Conservation (phyloP, 2,797 vertebrate genomes). For the Enteromius afrohamiltoni region DNA sequence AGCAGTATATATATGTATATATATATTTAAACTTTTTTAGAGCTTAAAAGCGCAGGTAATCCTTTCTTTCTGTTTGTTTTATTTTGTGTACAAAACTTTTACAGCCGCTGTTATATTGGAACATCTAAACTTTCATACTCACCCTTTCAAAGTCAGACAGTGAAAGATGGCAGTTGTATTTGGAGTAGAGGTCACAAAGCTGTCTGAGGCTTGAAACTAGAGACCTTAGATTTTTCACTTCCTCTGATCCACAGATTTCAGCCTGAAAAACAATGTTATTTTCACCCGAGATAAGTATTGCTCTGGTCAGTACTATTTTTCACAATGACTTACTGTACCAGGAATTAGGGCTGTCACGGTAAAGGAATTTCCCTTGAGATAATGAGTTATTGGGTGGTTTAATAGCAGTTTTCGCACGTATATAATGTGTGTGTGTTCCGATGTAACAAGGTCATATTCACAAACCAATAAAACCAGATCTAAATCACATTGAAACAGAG, state of each 20-base stretch:
- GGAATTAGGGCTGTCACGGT: background rate
- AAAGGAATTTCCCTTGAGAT: too few species aligned
- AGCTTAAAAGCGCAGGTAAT: too few species aligned
- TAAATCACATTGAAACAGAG: too few species aligned
- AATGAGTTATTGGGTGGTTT: too few species aligned
- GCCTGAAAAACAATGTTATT: constrained; percentile 70
- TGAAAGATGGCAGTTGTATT: constrained; percentile 89
- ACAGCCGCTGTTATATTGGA: background rate
- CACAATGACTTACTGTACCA: background rate
- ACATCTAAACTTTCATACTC: constrained; percentile 1
- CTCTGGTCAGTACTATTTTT: background rate
- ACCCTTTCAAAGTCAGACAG: constrained; percentile 95
- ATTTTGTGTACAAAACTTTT: background rate
- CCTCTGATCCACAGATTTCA: constrained; percentile 77
- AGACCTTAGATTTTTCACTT: constrained; percentile 80
- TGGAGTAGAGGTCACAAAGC: constrained; percentile 85
- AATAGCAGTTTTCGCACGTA: too few species aligned
- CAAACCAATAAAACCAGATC: too few species aligned
- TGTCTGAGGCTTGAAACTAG: constrained; percentile 84
- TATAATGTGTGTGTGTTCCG: too few species aligned
- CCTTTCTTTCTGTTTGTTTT: background rate
- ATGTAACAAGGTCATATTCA: too few species aligned
- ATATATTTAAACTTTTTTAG: too few species aligned
- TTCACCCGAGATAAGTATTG: background rate
- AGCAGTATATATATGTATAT: too few species aligned